phyloP scores from a whole-genome alignment of 1,140 invertebrate species.

The Drosophila rufa region DNA sequence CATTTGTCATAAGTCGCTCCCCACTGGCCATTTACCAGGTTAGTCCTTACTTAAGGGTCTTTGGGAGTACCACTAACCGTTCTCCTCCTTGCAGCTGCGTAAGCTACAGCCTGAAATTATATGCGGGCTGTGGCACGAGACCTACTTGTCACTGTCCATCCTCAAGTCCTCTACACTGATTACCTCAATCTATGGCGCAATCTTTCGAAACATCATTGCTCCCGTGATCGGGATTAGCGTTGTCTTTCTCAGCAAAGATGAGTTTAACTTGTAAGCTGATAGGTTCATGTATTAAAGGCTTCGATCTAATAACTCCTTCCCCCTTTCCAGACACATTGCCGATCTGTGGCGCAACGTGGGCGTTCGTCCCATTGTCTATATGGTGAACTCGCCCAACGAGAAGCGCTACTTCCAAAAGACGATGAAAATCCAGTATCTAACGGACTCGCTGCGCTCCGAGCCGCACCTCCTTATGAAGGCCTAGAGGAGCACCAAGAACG shows the following conservation, averaged over 20 bases:
- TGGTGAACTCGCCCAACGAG: slow-evolving; percentile 85
- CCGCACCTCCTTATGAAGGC: slow-evolving; percentile 82
- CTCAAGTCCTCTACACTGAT: slow-evolving; percentile 79
- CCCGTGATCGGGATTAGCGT: slow-evolving; percentile 84
- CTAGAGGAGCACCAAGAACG: slow-evolving; percentile 28
- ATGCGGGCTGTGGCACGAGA: slow-evolving; percentile 84
- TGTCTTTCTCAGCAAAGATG: slow-evolving; percentile 83
- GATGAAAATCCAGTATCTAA: slow-evolving; percentile 84
- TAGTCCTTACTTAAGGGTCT: too few relatives aligned
- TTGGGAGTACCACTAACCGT: not conserved
- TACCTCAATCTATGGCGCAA: slow-evolving; percentile 82
- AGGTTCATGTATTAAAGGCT: too few relatives aligned
- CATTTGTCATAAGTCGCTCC: slow-evolving; percentile 76
- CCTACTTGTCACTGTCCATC: slow-evolving; percentile 66
- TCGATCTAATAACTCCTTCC: not conserved
- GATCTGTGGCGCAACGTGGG: slow-evolving; percentile 84
- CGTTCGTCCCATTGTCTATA: slow-evolving; percentile 82
- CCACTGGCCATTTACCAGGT: slow-evolving; percentile 82
- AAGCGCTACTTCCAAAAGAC: slow-evolving; percentile 85
- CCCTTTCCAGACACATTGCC: slow-evolving; percentile 72
- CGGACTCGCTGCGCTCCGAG: slow-evolving; percentile 83
- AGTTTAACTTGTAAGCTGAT: slow-evolving; percentile 77
- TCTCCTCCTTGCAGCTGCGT: slow-evolving; percentile 58
- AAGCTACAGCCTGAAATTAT: slow-evolving; percentile 79
- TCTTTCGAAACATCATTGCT: slow-evolving; percentile 83